phyloP scores from a whole-genome alignment of 1,140 invertebrate species.

The Diplogasteroides magnus region DNA sequence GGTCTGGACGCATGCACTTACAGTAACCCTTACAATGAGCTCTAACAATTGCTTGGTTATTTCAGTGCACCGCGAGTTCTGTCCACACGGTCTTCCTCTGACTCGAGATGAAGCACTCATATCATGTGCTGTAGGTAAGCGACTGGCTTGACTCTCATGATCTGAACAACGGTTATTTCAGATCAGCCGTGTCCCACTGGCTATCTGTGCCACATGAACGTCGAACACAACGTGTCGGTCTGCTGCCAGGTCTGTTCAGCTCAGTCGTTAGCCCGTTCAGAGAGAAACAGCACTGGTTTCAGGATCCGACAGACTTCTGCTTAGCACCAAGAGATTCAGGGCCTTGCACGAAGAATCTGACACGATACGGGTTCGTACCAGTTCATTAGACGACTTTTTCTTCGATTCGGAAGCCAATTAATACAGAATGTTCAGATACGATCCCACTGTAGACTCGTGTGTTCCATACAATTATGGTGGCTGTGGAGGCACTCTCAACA shows the following conservation, averaged over 20 bases:
- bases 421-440: conserved; percentile 37
- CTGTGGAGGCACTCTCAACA: conserved; percentile 74
- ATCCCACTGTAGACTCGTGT: conserved; percentile 55
- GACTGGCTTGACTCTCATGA: neutral
- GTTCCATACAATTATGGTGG: conserved; percentile 62
- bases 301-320: conserved; percentile 53
- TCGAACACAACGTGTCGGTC: conserved; percentile 41
- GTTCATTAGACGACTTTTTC: conserved; percentile 2
- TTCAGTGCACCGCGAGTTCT: conserved; percentile 45
- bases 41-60: neutral
- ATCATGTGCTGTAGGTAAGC: conserved; percentile 46
- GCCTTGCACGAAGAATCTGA: conserved; percentile 51
- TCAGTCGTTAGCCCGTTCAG: neutral
- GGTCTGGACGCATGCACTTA: neutral
- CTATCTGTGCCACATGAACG: conserved; percentile 51
- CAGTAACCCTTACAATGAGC: neutral
- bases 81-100: conserved; percentile 49
- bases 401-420: conserved; percentile 10
- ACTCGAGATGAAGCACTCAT: conserved; percentile 36
- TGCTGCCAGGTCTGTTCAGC: conserved; percentile 41
- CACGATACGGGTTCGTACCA: conserved; percentile 43
- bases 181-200: conserved; percentile 36
- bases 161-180: too few species aligned
- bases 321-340: conserved; percentile 51
- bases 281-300: conserved; percentile 4